Base-by-base conservation (phyloP, 2,888 invertebrate species). In the Leptinotarsa juncta region DNA sequence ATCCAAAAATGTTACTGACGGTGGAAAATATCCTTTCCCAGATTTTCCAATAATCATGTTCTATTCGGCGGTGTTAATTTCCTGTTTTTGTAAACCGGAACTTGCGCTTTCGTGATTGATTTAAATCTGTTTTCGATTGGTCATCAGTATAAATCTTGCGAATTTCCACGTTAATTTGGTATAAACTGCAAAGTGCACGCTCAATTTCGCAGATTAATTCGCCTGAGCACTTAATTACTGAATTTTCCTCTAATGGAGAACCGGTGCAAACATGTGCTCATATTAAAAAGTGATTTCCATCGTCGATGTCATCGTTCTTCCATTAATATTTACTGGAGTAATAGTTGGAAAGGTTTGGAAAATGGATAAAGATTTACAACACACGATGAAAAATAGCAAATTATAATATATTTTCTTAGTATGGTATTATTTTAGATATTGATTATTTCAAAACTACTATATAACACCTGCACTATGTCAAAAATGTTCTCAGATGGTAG, bases 241-340 rank as follows among this genome's bases (percentile, higher is more conserved):
- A 84, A 84, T 84, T 83, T 82, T 78, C 78, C 78, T 70, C 81
- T 83, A 80, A 82, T 82, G 82, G 80, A 82, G 81, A 79, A 78
- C 80, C 79, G 81, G 81, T 62, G 62, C 62, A 62, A 62, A 62
- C 62, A 62, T 62, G 62, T 81, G 82, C 82, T 72, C 81, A 78
- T 82, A 84, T 85, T 85, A 85, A 85, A 85, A 85, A 85, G 84
- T 84, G 85, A 86, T 86, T 85, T 85, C 80, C 83, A 62, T 16
- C 62, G n/a, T 62, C 42, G 62, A 62, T 62, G 42, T 10, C 62
- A 62, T 62, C 26, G 14, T 62, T 4, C 32, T 26, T 26, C 20
- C 23, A 60, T 60, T 60, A 60, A 60, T 60, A 26, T 60, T 57
- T 4, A 16, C 60, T 26, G 20, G 12, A 53, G 3, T 10, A 10